Conservation (phyloP, 2,888 invertebrate species). For the Pharmacophagus antenor region DNA sequence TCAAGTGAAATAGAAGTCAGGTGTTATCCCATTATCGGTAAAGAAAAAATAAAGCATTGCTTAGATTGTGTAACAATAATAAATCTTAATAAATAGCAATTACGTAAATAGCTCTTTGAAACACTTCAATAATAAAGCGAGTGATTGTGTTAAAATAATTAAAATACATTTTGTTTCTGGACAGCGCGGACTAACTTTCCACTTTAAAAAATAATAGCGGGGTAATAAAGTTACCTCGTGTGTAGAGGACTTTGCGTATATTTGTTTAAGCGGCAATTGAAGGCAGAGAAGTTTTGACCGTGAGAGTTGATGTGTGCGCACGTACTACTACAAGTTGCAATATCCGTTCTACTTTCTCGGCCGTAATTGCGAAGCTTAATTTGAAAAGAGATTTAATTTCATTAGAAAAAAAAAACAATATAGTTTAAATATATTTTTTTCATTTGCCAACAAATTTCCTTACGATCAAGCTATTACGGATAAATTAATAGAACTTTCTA, state of each 20-base stretch:
- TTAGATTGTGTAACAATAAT: too few relatives aligned
- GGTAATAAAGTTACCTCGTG: constrained; percentile 24
- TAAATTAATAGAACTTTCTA: too few relatives aligned
- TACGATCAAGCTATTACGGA: not conserved
- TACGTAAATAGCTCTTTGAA: not conserved
- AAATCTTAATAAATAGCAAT: not conserved
- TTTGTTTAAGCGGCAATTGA: constrained; percentile 28
- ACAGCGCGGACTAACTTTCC: constrained; percentile 17
- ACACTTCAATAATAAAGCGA: too few relatives aligned
- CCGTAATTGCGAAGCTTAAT: constrained; percentile 52
- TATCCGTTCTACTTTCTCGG: constrained; percentile 75
- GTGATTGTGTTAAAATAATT: not conserved
- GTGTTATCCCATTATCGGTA: too few relatives aligned
- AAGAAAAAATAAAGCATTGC: too few relatives aligned
- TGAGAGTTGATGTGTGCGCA: constrained; percentile 64
- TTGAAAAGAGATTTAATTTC: not conserved
- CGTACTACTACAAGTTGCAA: constrained; percentile 69
- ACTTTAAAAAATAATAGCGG: constrained; percentile 24
- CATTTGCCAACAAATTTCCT: not conserved
- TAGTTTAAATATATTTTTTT: too few relatives aligned
- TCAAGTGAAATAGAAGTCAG: too few relatives aligned
- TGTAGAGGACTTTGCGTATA: constrained; percentile 28
- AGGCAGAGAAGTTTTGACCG: constrained; percentile 34
- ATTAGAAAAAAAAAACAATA: not conserved
- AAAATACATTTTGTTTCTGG: not conserved